These are phyloP conservation scores for Prietella phreatophila DNA, from an alignment of 2,113 vertebrate species.

Conservation along the genomic window DNA sequence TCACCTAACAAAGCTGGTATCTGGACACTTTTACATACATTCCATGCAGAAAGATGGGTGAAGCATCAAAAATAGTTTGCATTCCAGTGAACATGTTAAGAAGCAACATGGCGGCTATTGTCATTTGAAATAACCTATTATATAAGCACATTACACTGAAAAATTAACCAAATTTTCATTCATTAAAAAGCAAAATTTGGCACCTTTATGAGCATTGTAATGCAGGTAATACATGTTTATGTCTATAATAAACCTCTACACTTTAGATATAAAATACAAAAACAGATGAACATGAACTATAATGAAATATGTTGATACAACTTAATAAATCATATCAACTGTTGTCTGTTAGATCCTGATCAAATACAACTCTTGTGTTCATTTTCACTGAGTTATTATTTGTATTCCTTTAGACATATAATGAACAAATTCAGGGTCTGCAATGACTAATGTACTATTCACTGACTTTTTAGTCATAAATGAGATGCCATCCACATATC, in stretches of 20 bases:
- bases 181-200: neutral
- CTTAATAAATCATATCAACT: neutral
- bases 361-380: neutral
- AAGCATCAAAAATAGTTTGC: neutral
- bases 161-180: neutral
- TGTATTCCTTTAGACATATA: neutral
- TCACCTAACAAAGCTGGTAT: neutral
- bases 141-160: neutral
- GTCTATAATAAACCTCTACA: neutral
- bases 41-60: neutral
- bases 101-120: neutral
- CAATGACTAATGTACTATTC: neutral
- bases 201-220: neutral
- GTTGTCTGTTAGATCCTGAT: neutral
- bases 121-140: neutral
- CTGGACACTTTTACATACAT: neutral
- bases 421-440: neutral
- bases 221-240: neutral
- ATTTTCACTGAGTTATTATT: neutral
- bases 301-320: neutral
- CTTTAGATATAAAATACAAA: neutral
- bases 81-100: neutral
- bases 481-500: neutral
- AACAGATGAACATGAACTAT: neutral
- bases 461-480: neutral